Percentiles rank a stretch among this genome's conserved stretches.
Conservation (phyloP, 1,140 invertebrate genomes). For the Sitodiplosis mosellana region DNA sequence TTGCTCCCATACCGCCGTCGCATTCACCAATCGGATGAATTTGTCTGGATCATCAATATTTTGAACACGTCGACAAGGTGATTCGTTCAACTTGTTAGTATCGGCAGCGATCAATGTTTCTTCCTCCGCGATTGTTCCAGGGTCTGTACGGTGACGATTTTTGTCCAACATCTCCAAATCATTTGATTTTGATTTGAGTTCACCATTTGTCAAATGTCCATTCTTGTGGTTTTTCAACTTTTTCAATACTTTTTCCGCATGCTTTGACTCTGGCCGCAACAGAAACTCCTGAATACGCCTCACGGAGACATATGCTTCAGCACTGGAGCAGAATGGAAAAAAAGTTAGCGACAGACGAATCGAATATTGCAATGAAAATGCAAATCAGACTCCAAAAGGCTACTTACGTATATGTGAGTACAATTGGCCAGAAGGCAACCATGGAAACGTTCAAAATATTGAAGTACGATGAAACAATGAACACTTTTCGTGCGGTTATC, state of each 20-base stretch:
- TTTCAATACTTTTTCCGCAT: not conserved
- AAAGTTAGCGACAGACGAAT: too few relatives aligned
- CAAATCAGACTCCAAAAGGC: too few relatives aligned
- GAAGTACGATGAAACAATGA: conserved; percentile 29
- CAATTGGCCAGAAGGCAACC: conserved; percentile 48
- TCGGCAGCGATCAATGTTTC: not conserved
- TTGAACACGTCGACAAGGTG: not conserved
- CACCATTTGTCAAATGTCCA: too few relatives aligned
- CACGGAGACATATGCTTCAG: conserved; percentile 40
- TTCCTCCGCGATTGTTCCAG: not conserved
- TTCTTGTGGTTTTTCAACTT: not conserved
- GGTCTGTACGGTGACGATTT: not conserved
- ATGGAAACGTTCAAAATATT: conserved; percentile 31
- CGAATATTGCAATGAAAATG: too few relatives aligned
- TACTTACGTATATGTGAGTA: conserved; percentile 26
- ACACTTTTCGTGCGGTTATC: conserved; percentile 40
- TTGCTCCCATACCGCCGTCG: conserved; percentile 31
- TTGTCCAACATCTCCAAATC: conserved; percentile 11
- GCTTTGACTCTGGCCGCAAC: conserved; percentile 13
- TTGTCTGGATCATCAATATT: conserved; percentile 12
- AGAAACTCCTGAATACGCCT: conserved; percentile 44
- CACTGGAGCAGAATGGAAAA: conserved; percentile 15
- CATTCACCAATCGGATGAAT: conserved; percentile 27
- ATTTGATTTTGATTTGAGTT: not conserved
- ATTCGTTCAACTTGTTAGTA: too few relatives aligned